Base-by-base conservation (phyloP, 2,797 vertebrate genomes). In the Enteromius thamalakanensis region DNA sequence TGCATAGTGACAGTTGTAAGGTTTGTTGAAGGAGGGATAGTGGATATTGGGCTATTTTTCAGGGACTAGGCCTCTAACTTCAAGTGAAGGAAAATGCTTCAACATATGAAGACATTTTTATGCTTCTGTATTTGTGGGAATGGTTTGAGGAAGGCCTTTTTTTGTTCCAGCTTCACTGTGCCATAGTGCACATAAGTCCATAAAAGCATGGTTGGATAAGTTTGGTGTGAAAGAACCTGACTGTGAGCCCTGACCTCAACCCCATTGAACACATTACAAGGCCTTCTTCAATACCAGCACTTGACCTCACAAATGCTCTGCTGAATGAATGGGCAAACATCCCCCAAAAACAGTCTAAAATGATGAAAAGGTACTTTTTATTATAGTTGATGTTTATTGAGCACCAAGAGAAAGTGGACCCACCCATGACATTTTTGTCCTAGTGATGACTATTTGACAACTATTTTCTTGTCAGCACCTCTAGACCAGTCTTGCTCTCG, bases 401-500 rank as follows among this genome's bases (percentile, higher is more conserved):
- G 29, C 5, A 26, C 55, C 26, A 1, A 23, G 26, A 29, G 29
- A 64, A 64, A 64, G 29, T 19, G 15, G 62, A 64, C 15, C 49
- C 19, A 55, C 26, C 70, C 17, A 32, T 72, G 4, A 72, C 17
- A 55, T 74, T n/a, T n/a, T 71, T 34, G 17, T 53, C 49, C 29
- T 47, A 45, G 40, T 47, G 17, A 47, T 37, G 23, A 15, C 19
- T 32, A 62, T 62, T 71, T 47, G 23, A 62, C 40, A 47, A 34
- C 26, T n/a, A 71, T 62, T 62, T 45, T 42, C 69, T 76, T 74
- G 32, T 34, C 1, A 8, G 62, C 3, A 15, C 32, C 53, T 64
- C 23, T 37, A 68, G 34, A 45, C 71, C 53, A 37, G 32, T 79
- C 47, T 81, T 26, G n/a, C 49, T 80, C 64, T 62, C 49, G 42